phyloP scores from a whole-genome alignment of 1,140 invertebrate genomes.

The Drosophila lacteicornis region DNA sequence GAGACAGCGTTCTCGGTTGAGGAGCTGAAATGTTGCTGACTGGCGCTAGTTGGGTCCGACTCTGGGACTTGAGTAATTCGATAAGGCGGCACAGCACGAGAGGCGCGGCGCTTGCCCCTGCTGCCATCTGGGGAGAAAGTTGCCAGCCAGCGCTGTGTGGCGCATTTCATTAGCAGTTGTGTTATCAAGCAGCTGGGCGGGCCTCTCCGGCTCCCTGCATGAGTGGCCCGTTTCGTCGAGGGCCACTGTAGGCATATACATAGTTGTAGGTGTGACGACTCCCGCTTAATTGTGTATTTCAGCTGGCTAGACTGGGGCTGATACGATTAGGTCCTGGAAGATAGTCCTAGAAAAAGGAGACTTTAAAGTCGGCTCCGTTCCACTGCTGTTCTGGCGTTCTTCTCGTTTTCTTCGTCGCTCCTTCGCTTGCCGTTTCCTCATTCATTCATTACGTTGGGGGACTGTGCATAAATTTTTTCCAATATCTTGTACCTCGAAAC shows the following conservation, averaged over 20 bases:
- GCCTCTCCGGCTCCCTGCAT: conserved; percentile 23
- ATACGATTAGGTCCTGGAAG: conserved; percentile 35
- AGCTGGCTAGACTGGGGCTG: conserved; percentile 45
- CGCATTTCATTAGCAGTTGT: conserved; percentile 78
- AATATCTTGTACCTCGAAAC: conserved; percentile 63
- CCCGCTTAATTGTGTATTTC: conserved; percentile 64
- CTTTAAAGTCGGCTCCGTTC: conserved; percentile 40
- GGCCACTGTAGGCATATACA: conserved; percentile 53
- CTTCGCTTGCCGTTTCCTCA: conserved; percentile 29
- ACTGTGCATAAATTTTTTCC: conserved; percentile 51
- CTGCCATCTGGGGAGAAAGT: conserved; percentile 48
- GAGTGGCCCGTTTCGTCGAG: conserved; percentile 49
- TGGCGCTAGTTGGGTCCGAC: conserved; percentile 55
- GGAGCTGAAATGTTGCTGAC: conserved; percentile 79
- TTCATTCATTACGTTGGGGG: conserved; percentile 60
- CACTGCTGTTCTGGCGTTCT: neutral
- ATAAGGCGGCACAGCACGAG: conserved; percentile 51
- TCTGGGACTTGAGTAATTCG: conserved; percentile 75
- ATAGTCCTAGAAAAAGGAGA: neutral
- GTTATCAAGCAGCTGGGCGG: conserved; percentile 50
- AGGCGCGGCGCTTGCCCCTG: conserved; percentile 29
- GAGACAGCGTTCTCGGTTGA: conserved; percentile 58
- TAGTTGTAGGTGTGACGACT: conserved; percentile 45
- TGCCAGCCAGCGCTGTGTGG: conserved; percentile 68
- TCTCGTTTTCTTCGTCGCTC: conserved; percentile 13